Evolutionary conservation across 2,888 invertebrate species (phyloP).

Genomic region (Brachypterus glaber): DNA sequence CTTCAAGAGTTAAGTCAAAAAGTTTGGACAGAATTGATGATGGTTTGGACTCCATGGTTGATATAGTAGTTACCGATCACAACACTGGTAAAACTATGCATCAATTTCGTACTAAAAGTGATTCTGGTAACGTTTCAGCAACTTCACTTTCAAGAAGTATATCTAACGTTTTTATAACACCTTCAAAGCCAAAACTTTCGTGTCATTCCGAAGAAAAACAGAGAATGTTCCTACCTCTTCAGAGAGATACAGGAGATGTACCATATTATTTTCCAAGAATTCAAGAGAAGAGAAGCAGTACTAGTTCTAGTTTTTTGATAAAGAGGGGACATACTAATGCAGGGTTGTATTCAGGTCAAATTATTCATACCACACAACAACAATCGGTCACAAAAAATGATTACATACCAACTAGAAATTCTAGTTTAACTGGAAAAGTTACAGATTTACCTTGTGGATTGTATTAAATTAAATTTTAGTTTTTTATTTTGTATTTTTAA

Average conservation of each 20-base stretch:
- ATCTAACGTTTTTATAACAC: conserved; percentile 23
- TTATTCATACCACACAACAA: conserved; percentile 22
- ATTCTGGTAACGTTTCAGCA: conserved; percentile 29
- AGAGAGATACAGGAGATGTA: conserved; percentile 31
- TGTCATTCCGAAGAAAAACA: conserved; percentile 34
- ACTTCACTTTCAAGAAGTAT: conserved; percentile 28
- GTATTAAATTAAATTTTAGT: conserved; percentile 41
- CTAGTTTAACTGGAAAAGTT: conserved; percentile 47
- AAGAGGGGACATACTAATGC: conserved; percentile 54
- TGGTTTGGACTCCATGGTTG: conserved; percentile 61
- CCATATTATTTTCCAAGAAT: conserved; percentile 40
- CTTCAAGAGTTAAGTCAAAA: conserved; percentile 44
- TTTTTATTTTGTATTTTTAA: neutral
- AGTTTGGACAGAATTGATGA: conserved; percentile 69
- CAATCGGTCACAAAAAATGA: conserved; percentile 18
- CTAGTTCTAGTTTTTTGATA: conserved; percentile 46
- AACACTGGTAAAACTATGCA: conserved; percentile 8
- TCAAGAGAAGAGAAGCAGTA: conserved; percentile 42
- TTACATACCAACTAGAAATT: conserved; percentile 26
- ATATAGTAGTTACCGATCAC: conserved; percentile 54
- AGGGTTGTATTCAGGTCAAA: conserved; percentile 55
- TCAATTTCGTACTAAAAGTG: conserved; percentile 26
- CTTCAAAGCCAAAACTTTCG: conserved; percentile 20
- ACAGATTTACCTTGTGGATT: conserved; percentile 66
- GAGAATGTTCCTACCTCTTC: conserved; percentile 36